phyloP scores from a whole-genome alignment of 2,888 invertebrate genomes.

The Philopedon plagiatum region DNA sequence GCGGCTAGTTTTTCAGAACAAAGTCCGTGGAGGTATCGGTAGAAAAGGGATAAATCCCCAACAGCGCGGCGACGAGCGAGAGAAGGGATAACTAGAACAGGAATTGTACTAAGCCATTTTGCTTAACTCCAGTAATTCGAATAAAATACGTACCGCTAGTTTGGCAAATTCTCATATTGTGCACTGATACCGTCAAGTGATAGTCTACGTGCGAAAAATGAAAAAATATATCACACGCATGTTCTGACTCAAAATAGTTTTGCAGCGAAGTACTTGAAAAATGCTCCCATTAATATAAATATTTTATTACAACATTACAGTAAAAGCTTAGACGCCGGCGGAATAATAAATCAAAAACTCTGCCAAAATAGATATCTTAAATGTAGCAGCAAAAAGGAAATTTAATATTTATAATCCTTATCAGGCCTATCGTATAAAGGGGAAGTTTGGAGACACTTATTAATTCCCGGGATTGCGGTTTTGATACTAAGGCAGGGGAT shows the following conservation, averaged over 20 bases:
- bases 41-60: no score
- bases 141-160: no score
- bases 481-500: background rate
- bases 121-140: background rate
- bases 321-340: conserved; percentile 5
- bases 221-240: background rate
- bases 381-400: conserved; percentile 20
- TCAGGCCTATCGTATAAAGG: conserved; percentile 5
- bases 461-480: background rate
- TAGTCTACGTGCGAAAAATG: no score
- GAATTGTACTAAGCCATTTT: no score
- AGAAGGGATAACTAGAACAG: no score
- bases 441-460: background rate
- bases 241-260: background rate
- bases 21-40: no score
- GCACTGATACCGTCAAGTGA: no score
- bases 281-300: background rate
- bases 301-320: conserved; percentile 10
- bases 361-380: conserved; percentile 20
- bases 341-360: conserved; percentile 20
- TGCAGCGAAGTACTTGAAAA: background rate
- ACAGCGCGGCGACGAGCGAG: no score
- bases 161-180: no score
- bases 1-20: no score
- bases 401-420: conserved; percentile 15